Evolutionary conservation across 2,113 vertebrate genomes (phyloP), one percentile per base, ranked within the genome.

Genomic region (Sapayoa aenigma): DNA sequence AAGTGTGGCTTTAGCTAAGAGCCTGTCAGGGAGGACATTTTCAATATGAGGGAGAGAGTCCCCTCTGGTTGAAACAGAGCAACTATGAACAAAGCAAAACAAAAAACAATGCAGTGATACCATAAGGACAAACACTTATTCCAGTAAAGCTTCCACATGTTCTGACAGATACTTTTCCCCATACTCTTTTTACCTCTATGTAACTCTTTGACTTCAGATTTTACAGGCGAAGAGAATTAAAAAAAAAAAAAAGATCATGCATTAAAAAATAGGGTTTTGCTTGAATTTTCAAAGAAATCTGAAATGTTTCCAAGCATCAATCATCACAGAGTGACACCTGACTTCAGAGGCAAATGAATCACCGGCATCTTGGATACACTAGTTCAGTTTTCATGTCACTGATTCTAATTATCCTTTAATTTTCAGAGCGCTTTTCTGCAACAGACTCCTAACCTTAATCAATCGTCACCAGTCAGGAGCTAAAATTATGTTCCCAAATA

Each of bases 401-500:
- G 92, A 84, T 92, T 77, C 68, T 35, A 90, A 50, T 56, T 66
- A 81, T 50, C 33, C 41, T 73, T 71, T 73, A 74, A 76, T 79
- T 88, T 82, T 90, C 73, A 71, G 67, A 68, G 31, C 49, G 14
- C 31, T 84, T 63, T 47, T 37, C 35, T 67, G 42, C 68, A 71
- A 24, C 41, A 50, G 91, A 83, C 72, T 47, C 67, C 53, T 41
- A 88, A 80, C 72, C 85, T 86, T 52, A 28, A 47, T 84, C 39
- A 83, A 23, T 66, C 52, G 59, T 30, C 24, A 44, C 31, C 72
- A 78, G 72, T 42, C 14, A 72, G 68, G 41, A 93, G 22, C 3
- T 71, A 60, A 75, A 85, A 87, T 84, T 84, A 65, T 24, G 14
- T 60, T 67, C 44, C 79, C 74, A 90, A 92, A 74, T 60, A 93